Evolutionary conservation across 2,797 vertebrate genomes (phyloP).

Genomic region (Threskiornis aethiopicus): DNA sequence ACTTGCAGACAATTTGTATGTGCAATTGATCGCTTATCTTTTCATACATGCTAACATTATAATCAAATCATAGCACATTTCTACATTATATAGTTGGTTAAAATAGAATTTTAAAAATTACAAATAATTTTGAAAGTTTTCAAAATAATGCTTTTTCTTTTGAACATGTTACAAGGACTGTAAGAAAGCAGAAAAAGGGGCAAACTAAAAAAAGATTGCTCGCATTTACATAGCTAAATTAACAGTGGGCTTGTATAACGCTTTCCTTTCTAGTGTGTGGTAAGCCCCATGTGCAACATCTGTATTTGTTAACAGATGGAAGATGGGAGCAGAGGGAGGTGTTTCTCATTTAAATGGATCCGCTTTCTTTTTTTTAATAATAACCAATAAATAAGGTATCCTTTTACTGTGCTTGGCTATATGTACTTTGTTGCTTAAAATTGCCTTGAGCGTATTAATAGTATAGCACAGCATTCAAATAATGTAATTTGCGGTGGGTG

Average conservation of each 20-base stretch:
- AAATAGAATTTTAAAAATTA: neutral
- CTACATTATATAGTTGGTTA: neutral
- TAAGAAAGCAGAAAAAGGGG: neutral
- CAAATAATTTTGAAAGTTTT: neutral
- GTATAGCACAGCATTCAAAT: neutral
- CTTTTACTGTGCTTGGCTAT: neutral
- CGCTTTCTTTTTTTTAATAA: neutral
- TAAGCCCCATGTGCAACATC: neutral
- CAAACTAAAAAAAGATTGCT: neutral
- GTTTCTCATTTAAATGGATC: neutral
- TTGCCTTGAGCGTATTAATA: neutral
- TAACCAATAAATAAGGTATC: neutral
- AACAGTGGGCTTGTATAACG: neutral
- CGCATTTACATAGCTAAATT: neutral
- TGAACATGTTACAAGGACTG: neutral
- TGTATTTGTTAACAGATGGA: constrained; percentile 6
- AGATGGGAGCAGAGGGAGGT: neutral
- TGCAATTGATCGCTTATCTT: neutral
- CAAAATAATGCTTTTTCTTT: neutral
- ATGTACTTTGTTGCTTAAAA: neutral
- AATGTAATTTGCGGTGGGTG: neutral
- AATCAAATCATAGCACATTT: neutral
- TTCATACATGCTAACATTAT: neutral
- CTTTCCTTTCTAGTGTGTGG: neutral
- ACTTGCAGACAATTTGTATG: neutral